Evolutionary conservation across 2,888 invertebrate species (phyloP), one percentile per base, ranked within the genome.

Genomic region (Yponomeuta evonymella): DNA sequence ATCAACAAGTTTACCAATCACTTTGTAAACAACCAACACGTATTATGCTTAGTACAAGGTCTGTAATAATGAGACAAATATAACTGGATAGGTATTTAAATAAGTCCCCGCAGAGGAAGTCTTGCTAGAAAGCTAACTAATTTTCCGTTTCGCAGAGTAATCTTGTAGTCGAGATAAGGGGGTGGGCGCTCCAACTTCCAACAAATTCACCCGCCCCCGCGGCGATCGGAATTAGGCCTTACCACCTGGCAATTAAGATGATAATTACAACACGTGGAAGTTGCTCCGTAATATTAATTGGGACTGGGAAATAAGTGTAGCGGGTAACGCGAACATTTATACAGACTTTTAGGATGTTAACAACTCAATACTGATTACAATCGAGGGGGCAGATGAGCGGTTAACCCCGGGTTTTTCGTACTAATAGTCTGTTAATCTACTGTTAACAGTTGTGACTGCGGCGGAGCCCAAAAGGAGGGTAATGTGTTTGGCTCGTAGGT

Each of bases 91-190:
- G 33, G 15, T 15, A 67, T 68, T 68, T 68, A 68, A 68, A 51
- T 68, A 68, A 23, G 48, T 67, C 36, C 11, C 67, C 43, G 43
- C 68, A 33, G 30, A 51, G 48, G 67, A 23, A 48, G 30, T 51
- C 12, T 67, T n/a, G 11, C 51, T 71, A 71, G 63, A 64, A 72
- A 74, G 73, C 72, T 73, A 73, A 74, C 73, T 75, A 75, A 75
- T 76, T 75, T 75, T 75, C 76, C 72, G 73, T 75, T 72, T 70
- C 67, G 73, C 67, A 67, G 66, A 66, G 72, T 72, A 72, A 69
- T 70, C 70, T 67, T 65, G 69, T 70, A 64, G 15, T 66, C 62
- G 36, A 66, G 71, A 65, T 51, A 66, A 66, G 70, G 62, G 67
- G 51, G 66, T 62, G 70, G 68, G 33, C 12, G 36, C 36, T 36